phyloP scores from a whole-genome alignment of 37 sponge, comb jelly and placozoan genomes.

The Oopsacas minuta region DNA sequence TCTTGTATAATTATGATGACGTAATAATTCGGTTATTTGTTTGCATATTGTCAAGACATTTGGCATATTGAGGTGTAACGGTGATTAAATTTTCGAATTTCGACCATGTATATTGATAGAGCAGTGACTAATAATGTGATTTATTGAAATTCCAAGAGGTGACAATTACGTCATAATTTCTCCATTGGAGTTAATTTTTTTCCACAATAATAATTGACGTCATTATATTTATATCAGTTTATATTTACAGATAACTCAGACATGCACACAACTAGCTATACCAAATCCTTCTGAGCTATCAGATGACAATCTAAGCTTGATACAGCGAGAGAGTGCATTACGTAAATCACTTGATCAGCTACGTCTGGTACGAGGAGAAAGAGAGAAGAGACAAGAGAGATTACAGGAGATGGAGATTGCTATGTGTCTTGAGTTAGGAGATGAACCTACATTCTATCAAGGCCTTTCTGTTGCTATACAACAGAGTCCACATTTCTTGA shows the following conservation, averaged over 20 bases:
- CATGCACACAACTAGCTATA: background rate
- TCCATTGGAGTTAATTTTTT: too few relatives aligned
- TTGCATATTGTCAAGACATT: too few relatives aligned
- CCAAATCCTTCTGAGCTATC: background rate
- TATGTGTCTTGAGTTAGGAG: slow-evolving; percentile 3
- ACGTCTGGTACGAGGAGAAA: background rate
- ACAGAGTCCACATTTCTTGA: slow-evolving; percentile 6
- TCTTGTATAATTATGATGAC: background rate
- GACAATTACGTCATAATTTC: too few relatives aligned
- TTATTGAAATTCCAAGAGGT: too few relatives aligned
- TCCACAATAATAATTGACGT: too few relatives aligned
- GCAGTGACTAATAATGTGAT: too few relatives aligned
- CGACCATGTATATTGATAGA: too few relatives aligned
- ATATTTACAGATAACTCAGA: background rate
- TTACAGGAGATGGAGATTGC: background rate
- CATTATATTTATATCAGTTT: too few relatives aligned
- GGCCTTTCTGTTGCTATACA: background rate
- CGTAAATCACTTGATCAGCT: background rate
- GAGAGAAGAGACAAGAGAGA: background rate
- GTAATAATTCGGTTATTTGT: background rate
- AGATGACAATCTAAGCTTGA: background rate
- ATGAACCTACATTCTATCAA: background rate
- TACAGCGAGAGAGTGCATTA: background rate
- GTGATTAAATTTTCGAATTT: too few relatives aligned
- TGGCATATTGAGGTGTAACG: too few relatives aligned